phyloP scores from a whole-genome alignment of 2,888 invertebrate genomes.

The Platycnemis pennipes region DNA sequence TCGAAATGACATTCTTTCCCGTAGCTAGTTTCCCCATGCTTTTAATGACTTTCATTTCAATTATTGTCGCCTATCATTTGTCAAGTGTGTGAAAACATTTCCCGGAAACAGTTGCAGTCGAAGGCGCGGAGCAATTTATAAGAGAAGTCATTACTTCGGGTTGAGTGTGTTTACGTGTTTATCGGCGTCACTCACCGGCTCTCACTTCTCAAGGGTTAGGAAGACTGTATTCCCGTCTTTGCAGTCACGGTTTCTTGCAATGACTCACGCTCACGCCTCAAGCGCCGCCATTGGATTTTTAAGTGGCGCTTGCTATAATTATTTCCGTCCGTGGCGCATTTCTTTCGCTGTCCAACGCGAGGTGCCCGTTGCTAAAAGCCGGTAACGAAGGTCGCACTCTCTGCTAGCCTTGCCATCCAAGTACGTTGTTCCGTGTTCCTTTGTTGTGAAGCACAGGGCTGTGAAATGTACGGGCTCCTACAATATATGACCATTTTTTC shows the following conservation, averaged over 20 bases:
- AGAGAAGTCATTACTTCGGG: not conserved
- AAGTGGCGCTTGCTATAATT: not conserved
- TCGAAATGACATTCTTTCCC: not conserved
- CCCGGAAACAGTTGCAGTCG: not conserved
- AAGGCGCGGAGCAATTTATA: not conserved
- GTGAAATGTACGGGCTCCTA: not conserved
- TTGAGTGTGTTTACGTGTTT: not conserved
- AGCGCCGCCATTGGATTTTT: not conserved
- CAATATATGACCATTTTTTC: not conserved
- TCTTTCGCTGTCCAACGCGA: not conserved
- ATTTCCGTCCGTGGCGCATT: not conserved
- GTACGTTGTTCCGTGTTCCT: not conserved
- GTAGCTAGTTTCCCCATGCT: not conserved
- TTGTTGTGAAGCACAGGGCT: not conserved
- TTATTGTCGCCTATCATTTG: not conserved
- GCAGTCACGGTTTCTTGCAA: conserved; percentile 8
- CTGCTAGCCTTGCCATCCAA: not conserved
- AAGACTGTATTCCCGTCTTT: not conserved
- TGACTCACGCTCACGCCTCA: not conserved
- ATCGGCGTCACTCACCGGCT: conserved; percentile 9
- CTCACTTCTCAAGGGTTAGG: not conserved
- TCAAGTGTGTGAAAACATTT: not conserved
- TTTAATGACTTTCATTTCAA: not conserved
- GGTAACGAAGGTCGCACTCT: not conserved
- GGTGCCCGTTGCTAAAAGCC: not conserved